phyloP scores from a whole-genome alignment of 1,140 invertebrate genomes.

The Calliphora vicina region DNA sequence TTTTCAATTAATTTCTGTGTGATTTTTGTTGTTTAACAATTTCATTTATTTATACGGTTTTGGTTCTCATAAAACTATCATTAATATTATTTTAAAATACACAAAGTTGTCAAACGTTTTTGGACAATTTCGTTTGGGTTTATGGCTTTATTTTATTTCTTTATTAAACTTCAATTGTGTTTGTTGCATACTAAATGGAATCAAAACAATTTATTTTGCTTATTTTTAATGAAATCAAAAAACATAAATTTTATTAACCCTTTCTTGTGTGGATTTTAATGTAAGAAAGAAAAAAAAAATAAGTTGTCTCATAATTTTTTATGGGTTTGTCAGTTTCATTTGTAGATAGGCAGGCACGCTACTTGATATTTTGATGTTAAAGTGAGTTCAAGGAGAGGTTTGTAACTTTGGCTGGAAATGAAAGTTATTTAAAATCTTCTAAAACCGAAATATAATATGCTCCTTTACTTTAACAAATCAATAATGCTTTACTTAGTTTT shows the following conservation, averaged over 20 bases:
- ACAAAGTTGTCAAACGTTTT: conserved; percentile 15
- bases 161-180: not conserved
- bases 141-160: conserved; percentile 9
- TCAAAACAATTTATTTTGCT: not conserved
- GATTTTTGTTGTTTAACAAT: not conserved
- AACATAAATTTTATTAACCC: not conserved
- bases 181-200: conserved; percentile 11
- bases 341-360: not conserved
- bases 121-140: not conserved
- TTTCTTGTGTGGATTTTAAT: not conserved
- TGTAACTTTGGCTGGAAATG: not conserved
- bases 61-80: conserved; percentile 30
- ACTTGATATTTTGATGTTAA: not conserved
- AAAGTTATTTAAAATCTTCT: too few relatives aligned
- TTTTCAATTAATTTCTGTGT: not conserved
- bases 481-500: too few relatives aligned
- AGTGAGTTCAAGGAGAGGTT: not conserved
- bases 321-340: not conserved
- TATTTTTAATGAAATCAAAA: not conserved
- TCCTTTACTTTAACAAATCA: too few relatives aligned
- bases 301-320: not conserved
- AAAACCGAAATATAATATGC: too few relatives aligned
- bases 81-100: conserved; percentile 17
- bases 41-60: too few relatives aligned
- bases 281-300: not conserved